phyloP scores from a whole-genome alignment of 2,113 vertebrate species.

The Sander lucioperca region DNA sequence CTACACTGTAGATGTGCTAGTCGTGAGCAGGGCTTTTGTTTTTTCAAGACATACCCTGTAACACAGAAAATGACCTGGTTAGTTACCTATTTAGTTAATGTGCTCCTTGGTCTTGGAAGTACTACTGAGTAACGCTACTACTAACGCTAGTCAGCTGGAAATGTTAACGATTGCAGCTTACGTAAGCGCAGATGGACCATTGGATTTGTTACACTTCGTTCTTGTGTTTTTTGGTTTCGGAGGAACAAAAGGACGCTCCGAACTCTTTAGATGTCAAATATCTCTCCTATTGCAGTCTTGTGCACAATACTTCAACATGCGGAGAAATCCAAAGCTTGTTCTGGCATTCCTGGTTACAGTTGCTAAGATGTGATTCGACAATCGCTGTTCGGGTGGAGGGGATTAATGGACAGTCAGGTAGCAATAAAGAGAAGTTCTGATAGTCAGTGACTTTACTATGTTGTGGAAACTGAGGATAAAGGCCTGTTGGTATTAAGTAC shows the following conservation, averaged over 20 bases:
- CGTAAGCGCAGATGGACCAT: not conserved
- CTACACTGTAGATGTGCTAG: too few relatives aligned
- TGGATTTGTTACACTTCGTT: not conserved
- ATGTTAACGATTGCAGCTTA: not conserved
- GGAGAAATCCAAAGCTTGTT: not conserved
- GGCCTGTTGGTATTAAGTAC: constrained; percentile 43
- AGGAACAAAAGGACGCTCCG: not conserved
- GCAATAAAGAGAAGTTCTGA: constrained; percentile 8
- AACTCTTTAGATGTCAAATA: not conserved
- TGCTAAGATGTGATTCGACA: not conserved
- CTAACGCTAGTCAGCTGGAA: not conserved
- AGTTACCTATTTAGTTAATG: not conserved
- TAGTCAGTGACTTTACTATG: constrained; percentile 8
- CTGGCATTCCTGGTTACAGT: not conserved
- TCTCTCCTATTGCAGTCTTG: not conserved
- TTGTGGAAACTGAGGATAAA: constrained; percentile 23
- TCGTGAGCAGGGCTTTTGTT: too few relatives aligned
- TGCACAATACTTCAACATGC: not conserved
- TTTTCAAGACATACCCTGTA: not conserved
- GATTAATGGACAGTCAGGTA: not conserved
- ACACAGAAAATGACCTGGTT: not conserved
- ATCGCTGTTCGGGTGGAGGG: not conserved
- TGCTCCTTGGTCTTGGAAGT: not conserved
- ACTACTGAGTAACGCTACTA: not conserved
- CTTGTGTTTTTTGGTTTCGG: not conserved